phyloP scores from a whole-genome alignment of 2,113 vertebrate genomes.

The Columbina picui region DNA sequence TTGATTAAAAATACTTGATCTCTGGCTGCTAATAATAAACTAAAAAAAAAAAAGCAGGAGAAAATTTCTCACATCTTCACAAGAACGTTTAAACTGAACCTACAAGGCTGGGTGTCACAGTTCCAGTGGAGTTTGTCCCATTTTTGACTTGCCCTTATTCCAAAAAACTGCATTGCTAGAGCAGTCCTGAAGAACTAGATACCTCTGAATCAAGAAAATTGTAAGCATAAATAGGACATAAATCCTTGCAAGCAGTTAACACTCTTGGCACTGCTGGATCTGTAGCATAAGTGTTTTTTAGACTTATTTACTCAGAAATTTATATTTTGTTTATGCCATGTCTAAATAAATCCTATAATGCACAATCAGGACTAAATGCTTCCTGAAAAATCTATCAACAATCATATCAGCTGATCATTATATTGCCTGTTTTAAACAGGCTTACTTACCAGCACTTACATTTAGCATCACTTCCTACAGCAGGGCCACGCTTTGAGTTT shows the following conservation, averaged over 20 bases:
- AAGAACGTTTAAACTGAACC: background rate
- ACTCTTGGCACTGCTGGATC: background rate
- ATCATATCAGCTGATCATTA: background rate
- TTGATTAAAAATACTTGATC: slow-evolving; percentile 8
- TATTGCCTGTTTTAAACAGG: background rate
- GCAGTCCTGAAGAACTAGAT: background rate
- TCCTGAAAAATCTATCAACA: background rate
- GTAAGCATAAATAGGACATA: background rate
- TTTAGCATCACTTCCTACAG: background rate
- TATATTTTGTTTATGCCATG: background rate
- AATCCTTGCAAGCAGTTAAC: background rate
- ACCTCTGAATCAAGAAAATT: background rate
- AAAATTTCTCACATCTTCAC: background rate
- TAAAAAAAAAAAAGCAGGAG: background rate
- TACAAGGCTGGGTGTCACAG: background rate
- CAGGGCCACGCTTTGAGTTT: background rate
- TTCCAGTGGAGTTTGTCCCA: background rate
- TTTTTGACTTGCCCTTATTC: background rate
- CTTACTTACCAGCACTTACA: background rate
- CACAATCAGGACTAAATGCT: background rate
- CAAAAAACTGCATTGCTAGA: background rate
- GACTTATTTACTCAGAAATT: background rate
- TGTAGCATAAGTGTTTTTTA: background rate
- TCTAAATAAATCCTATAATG: background rate
- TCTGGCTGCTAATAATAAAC: background rate